Base-by-base conservation (phyloP, 2,888 invertebrate genomes). In the Volucella zonaria region DNA sequence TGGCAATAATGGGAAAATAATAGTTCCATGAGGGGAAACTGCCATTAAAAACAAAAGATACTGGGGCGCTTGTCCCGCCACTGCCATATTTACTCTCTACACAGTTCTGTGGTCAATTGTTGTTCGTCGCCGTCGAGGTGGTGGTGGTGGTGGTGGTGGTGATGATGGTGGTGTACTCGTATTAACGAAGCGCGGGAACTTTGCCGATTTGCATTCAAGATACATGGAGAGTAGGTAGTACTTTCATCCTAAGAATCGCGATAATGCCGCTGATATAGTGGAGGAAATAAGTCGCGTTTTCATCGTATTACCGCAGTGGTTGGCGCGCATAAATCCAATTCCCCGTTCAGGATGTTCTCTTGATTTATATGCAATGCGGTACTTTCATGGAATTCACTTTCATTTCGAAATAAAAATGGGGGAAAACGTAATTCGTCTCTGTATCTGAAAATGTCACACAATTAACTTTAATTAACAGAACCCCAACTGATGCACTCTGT, bases 1-100 rank as follows among this genome's bases (percentile, higher is more conserved):
- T 80, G 83, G 83, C 75, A 83, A 83, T 83, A 80, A 83, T 83
- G 80, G 79, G 70, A 75, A 83, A 80, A 80, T 83, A 83, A 83
- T 80, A 83, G 83, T 83, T 80, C 66, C 70, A 31, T 49, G 66
- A 1, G 31, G 31, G 70, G 56, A 56, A 73, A 74, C 59, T 68
- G 67, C 38, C 78, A 79, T 56, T 58, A 75, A 83, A 83, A 70
- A 83, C 80, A 83, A 83, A 83, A 83, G 80, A 80, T 83, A 83
- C 62, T 58, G 51, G 15, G 23, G 45, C 18, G 49, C 43, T n/a
- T 43, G 31, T 14, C 18, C 68, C 68, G 78, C 59, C 75, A 75
- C 67, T 38, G 6, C 31, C 31, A 31, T 31, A 31, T 31, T 31
- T 6, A 31, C 31, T 31, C 31, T 31, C 6, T 31, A 31, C 31